Conservation (phyloP, 2,797 vertebrate genomes). For the Hydrocynus forskahlii region DNA sequence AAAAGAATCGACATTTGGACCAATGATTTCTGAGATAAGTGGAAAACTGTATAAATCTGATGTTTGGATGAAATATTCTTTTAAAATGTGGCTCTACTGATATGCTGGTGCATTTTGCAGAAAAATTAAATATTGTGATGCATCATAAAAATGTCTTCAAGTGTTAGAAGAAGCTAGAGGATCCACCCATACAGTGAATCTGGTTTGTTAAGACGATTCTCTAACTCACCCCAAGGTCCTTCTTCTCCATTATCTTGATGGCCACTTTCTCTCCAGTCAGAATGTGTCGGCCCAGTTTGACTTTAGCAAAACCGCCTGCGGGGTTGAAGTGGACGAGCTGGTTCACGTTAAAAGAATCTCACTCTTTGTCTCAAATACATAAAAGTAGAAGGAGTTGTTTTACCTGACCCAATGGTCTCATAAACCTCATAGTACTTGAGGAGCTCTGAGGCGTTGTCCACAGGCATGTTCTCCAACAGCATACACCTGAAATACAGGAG, state of each 20-base stretch:
- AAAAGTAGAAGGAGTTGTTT: not conserved
- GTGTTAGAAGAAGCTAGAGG: too few species aligned
- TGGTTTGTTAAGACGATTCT: not conserved
- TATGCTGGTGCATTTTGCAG: too few species aligned
- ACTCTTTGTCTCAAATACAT: not conserved
- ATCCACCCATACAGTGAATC: not conserved
- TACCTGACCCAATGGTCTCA: conserved; percentile 93
- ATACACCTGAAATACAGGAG: not conserved
- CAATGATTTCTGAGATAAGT: too few species aligned
- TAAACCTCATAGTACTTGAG: conserved; percentile 87
- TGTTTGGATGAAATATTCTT: too few species aligned
- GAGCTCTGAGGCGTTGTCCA: conserved; percentile 82
- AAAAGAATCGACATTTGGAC: too few species aligned
- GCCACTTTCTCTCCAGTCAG: conserved; percentile 93
- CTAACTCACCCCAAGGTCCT: conserved; percentile 86
- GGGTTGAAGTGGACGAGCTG: not conserved
- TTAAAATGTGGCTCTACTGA: too few species aligned
- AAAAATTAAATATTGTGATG: too few species aligned
- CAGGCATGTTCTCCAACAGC: conserved; percentile 62
- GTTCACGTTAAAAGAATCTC: not conserved
- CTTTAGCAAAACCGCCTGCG: conserved; percentile 95
- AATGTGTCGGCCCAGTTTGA: conserved; percentile 89
- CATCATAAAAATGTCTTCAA: too few species aligned
- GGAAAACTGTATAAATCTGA: too few species aligned
- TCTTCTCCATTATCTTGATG: conserved; percentile 96